Conservation (phyloP, 35 echinoderm and acorn worm species). For the Heliocidaris erythrogramma region DNA sequence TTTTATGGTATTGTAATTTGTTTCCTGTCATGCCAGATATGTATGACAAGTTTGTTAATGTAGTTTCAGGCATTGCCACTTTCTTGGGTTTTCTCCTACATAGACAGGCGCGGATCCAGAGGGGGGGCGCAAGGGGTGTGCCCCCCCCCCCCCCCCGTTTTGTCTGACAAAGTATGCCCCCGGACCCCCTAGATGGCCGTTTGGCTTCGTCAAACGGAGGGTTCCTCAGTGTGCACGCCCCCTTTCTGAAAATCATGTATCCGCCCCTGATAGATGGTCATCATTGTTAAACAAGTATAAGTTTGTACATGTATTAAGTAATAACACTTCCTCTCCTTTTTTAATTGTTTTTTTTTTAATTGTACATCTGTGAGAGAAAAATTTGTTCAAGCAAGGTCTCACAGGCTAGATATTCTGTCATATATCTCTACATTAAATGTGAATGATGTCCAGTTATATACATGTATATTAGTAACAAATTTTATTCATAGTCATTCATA, state of each 20-base stretch:
- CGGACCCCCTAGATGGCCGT: too few relatives aligned
- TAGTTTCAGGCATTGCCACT: neutral
- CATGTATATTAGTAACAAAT: neutral
- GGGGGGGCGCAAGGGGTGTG: too few relatives aligned
- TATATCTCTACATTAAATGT: neutral
- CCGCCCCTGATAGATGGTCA: too few relatives aligned
- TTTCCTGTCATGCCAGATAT: neutral
- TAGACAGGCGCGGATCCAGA: too few relatives aligned
- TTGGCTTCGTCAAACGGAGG: too few relatives aligned
- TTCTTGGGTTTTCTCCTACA: too few relatives aligned
- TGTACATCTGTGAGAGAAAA: neutral
- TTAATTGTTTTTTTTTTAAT: neutral
- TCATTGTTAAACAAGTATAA: too few relatives aligned
- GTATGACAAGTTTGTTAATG: neutral
- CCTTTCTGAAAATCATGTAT: too few relatives aligned
- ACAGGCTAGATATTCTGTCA: neutral
- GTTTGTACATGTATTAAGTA: neutral
- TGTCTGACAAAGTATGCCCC: too few relatives aligned
- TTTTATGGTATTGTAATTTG: neutral
- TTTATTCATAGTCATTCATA: neutral
- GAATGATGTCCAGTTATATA: neutral
- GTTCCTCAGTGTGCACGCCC: too few relatives aligned
- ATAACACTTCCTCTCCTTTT: neutral
- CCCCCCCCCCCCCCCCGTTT: too few relatives aligned
- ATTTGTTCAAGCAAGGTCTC: neutral